phyloP scores from a whole-genome alignment of 2,888 invertebrate species.

The Isoperla grammatica region DNA sequence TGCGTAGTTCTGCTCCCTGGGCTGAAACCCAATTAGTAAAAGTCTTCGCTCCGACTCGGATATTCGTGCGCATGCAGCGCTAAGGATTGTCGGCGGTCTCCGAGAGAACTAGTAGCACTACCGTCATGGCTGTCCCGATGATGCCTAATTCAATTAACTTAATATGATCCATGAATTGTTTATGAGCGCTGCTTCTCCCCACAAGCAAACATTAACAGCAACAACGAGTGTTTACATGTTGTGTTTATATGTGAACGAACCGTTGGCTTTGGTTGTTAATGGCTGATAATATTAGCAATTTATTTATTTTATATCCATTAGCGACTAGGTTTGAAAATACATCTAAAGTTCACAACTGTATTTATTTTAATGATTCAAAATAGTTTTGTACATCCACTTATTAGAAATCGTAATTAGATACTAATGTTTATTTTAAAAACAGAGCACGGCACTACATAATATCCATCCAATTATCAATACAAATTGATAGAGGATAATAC shows the following conservation, averaged over 20 bases:
- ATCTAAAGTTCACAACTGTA: too few species aligned
- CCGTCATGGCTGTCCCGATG: background rate
- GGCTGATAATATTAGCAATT: too few species aligned
- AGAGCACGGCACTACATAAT: too few species aligned
- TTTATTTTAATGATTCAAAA: too few species aligned
- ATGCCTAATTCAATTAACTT: background rate
- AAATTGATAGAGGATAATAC: too few species aligned
- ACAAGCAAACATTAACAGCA: background rate
- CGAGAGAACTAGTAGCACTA: background rate
- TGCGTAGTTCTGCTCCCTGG: background rate
- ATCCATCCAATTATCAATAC: too few species aligned
- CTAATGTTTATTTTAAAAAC: too few species aligned
- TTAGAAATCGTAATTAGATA: too few species aligned
- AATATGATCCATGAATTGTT: background rate
- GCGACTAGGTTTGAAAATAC: too few species aligned
- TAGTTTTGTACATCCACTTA: too few species aligned
- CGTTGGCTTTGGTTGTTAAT: conserved; percentile 3
- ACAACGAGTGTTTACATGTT: background rate
- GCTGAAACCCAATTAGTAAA: background rate
- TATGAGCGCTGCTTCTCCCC: background rate
- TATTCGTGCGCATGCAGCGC: background rate
- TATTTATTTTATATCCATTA: too few species aligned
- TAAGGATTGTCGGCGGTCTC: background rate
- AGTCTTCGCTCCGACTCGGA: background rate
- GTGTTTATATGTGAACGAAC: background rate